phyloP scores from a whole-genome alignment of 2,113 vertebrate species.

The Pachyramphus minor region DNA sequence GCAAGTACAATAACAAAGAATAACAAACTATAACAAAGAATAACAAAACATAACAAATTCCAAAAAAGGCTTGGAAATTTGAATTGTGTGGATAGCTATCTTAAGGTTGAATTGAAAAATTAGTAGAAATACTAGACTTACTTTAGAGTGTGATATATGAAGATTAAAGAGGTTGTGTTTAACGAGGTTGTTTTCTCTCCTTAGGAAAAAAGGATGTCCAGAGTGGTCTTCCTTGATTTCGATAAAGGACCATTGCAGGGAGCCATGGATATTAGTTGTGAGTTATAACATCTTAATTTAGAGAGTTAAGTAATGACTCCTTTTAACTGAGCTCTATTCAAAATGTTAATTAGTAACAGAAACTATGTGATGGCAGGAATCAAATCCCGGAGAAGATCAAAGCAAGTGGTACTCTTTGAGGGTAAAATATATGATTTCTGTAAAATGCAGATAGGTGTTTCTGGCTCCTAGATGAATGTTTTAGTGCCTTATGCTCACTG shows the following conservation, averaged over 20 bases:
- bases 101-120: neutral
- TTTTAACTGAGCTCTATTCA: neutral
- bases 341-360: neutral
- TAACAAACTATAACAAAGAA: too few relatives aligned
- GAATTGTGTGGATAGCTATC: neutral
- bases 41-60: too few relatives aligned
- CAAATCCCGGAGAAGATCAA: neutral
- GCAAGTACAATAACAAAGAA: neutral
- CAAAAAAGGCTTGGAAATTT: too few relatives aligned
- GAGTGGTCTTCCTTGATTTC: slow-evolving; percentile 18
- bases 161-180: neutral
- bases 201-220: slow-evolving; percentile 37
- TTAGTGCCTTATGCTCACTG: neutral
- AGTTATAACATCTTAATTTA: slow-evolving; percentile 43
- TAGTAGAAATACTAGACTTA: neutral
- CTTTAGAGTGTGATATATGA: neutral
- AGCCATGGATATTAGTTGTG: slow-evolving; percentile 39
- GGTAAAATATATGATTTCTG: neutral
- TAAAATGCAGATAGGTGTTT: neutral
- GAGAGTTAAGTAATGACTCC: neutral
- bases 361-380: neutral
- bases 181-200: slow-evolving; percentile 6
- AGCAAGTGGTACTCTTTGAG: neutral
- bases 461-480: neutral
- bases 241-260: slow-evolving; percentile 22